A percentile compares a stretch with the other conserved stretches of the same genome.
Evolutionary conservation across 2,888 invertebrate species (phyloP).

Genomic region (Xylota sylvarum): DNA sequence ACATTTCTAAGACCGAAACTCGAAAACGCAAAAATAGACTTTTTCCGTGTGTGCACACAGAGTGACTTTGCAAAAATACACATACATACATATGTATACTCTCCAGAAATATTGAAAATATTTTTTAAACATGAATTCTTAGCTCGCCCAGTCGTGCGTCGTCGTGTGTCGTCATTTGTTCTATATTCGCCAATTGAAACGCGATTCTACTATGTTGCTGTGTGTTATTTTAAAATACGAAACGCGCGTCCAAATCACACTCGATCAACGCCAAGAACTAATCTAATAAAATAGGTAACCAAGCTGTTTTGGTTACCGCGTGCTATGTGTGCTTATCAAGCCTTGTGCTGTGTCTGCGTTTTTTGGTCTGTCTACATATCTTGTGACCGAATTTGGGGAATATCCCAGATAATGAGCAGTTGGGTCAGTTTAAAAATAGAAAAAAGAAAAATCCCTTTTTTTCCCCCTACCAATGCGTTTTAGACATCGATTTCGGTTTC

Average conservation of each 20-base stretch:
- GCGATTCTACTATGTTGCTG: constrained; percentile 30
- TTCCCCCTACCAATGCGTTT: constrained; percentile 13
- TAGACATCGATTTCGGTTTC: not conserved
- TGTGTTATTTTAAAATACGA: constrained; percentile 33
- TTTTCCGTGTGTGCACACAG: not conserved
- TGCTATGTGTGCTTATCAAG: constrained; percentile 28
- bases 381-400: constrained; percentile 35
- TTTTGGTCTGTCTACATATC: not conserved
- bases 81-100: not conserved
- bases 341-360: not conserved
- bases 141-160: not conserved
- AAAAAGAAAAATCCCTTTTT: not conserved
- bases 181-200: constrained; percentile 40
- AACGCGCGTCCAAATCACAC: not conserved
- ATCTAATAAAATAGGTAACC: constrained; percentile 31
- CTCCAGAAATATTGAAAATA: constrained; percentile 7
- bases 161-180: constrained; percentile 34
- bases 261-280: constrained; percentile 19
- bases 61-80: constrained; percentile 16
- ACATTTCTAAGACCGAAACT: not conserved
- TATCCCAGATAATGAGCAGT: constrained; percentile 9
- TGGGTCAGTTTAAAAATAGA: constrained; percentile 9
- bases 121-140: constrained; percentile 9
- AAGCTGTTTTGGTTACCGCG: constrained; percentile 1
- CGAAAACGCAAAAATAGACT: constrained; percentile 27